These are phyloP conservation scores for Hystrix cristata DNA, from an alignment of 2,113 vertebrate genomes.

Conservation along the genomic window DNA sequence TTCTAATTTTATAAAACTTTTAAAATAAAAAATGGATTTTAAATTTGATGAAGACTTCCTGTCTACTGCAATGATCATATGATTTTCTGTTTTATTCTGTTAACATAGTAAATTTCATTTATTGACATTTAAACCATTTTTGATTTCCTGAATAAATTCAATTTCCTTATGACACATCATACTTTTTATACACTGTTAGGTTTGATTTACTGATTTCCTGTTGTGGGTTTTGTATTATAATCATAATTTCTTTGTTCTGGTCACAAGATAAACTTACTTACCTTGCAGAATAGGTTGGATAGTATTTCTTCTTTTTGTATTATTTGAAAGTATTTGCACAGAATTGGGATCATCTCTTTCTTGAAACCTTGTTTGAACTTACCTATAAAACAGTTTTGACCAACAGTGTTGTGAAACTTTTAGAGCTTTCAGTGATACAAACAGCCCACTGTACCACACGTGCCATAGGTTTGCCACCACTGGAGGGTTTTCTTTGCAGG, in stretches of 20 bases:
- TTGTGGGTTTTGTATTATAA: slow-evolving; percentile 15
- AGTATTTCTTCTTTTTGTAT: neutral
- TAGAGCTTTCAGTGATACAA: neutral
- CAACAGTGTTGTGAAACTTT: neutral
- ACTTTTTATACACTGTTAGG: neutral
- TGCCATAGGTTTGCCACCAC: neutral
- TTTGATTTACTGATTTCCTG: slow-evolving; percentile 21
- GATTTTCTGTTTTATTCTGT: neutral
- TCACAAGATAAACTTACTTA: neutral
- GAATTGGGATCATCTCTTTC: neutral
- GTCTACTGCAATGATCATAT: neutral
- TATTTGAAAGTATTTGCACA: neutral
- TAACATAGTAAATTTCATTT: slow-evolving; percentile 20
- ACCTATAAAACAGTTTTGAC: neutral
- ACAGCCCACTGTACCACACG: neutral
- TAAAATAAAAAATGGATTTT: neutral
- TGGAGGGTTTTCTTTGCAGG: neutral
- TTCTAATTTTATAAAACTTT: neutral
- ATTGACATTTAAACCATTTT: neutral
- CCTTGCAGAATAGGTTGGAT: neutral
- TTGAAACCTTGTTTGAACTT: neutral
- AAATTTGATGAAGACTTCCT: neutral
- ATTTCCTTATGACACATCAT: neutral
- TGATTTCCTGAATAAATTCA: neutral
- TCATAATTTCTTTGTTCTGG: neutral